These are phyloP conservation scores for Gibbula magus DNA, from an alignment of 2,888 invertebrate genomes.

Conservation along the genomic window DNA sequence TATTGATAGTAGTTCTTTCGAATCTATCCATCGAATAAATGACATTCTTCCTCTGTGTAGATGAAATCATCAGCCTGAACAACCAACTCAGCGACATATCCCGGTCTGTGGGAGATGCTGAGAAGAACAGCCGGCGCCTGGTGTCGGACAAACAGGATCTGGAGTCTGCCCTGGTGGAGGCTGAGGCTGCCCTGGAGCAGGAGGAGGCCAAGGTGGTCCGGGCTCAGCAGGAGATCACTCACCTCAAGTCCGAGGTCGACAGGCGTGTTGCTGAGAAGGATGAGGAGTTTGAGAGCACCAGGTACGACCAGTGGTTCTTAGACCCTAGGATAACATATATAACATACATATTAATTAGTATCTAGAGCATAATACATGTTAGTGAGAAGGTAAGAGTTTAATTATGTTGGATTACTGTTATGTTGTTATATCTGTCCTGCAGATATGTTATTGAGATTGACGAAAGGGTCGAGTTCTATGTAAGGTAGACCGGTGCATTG, in stretches of 20 bases:
- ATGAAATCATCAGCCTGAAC: conserved; percentile 99
- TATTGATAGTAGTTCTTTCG: too few relatives aligned
- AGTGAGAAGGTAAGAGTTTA: too few relatives aligned
- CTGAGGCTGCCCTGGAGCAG: conserved; percentile 98
- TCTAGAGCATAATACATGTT: too few relatives aligned
- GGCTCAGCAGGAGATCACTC: conserved; percentile 97
- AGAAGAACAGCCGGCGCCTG: conserved; percentile 97
- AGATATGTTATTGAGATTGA: too few relatives aligned
- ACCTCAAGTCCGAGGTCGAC: conserved; percentile 99
- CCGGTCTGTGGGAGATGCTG: conserved; percentile 99
- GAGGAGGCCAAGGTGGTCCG: conserved; percentile 96
- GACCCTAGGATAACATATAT: too few relatives aligned
- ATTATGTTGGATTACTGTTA: too few relatives aligned
- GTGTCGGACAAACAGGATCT: conserved; percentile 99
- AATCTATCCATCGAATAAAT: too few relatives aligned
- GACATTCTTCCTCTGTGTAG: conserved; percentile 80
- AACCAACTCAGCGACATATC: conserved; percentile 99
- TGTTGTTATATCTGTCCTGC: too few relatives aligned
- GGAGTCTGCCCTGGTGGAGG: conserved; percentile 98
- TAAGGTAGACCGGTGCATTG: too few relatives aligned
- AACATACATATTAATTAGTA: too few relatives aligned
- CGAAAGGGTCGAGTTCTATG: too few relatives aligned
- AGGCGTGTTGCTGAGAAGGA: conserved; percentile 99
- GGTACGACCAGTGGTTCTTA: conserved; percentile 66
- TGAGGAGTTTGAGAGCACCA: conserved; percentile 99